Percentiles rank a stretch among this genome's conserved stretches.
phyloP scores from a whole-genome alignment of 2,888 invertebrate species.

The Smittia sp. region DNA sequence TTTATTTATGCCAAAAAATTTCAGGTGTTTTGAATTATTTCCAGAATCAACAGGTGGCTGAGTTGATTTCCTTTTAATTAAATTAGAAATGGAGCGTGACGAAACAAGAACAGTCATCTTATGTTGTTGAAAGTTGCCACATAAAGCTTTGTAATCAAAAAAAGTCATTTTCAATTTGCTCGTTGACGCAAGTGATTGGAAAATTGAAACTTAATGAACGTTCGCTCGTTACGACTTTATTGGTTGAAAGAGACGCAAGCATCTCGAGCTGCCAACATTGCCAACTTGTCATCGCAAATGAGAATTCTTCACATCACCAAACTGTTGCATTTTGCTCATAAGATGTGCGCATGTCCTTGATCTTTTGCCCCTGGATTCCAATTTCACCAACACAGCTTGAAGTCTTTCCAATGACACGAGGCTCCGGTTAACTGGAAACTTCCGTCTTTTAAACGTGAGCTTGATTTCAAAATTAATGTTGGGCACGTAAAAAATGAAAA shows the following conservation, averaged over 20 bases:
- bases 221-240: not conserved
- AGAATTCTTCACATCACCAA: not conserved
- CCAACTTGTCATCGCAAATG: not conserved
- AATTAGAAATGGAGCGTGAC: too few relatives aligned
- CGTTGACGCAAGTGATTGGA: not conserved
- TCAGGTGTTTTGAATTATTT: too few relatives aligned
- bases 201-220: not conserved
- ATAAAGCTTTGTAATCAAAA: too few relatives aligned
- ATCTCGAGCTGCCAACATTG: not conserved
- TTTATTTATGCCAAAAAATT: too few relatives aligned
- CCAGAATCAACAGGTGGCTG: too few relatives aligned
- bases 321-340: not conserved
- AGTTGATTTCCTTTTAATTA: too few relatives aligned
- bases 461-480: not conserved
- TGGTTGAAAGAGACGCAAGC: not conserved
- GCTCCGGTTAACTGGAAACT: not conserved
- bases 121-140: too few relatives aligned
- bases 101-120: too few relatives aligned
- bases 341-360: not conserved
- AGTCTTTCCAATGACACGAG: not conserved
- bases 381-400: not conserved
- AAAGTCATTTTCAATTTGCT: not conserved
- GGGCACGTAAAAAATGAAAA: not conserved
- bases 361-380: not conserved
- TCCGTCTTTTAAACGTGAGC: not conserved